Conservation (phyloP, 2,888 invertebrate species). For the Thereva nobilitata region DNA sequence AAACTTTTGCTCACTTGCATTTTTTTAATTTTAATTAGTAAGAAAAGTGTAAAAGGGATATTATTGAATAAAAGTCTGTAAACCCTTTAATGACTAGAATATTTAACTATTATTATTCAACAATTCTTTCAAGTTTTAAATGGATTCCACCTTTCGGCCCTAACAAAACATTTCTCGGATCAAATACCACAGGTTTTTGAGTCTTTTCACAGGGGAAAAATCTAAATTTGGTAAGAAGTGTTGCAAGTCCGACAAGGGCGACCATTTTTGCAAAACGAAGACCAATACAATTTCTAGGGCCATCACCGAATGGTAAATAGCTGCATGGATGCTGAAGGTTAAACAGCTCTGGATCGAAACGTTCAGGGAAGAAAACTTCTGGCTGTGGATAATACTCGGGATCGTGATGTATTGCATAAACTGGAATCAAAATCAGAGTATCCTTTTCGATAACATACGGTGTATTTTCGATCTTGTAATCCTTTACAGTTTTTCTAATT, state of each 20-base stretch:
- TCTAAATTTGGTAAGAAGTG: conserved; percentile 48
- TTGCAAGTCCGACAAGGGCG: conserved; percentile 48
- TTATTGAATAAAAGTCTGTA: too few species aligned
- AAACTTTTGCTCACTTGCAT: too few species aligned
- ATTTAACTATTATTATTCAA: too few species aligned
- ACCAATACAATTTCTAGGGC: conserved; percentile 51
- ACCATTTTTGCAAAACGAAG: conserved; percentile 55
- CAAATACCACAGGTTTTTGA: conserved; percentile 45
- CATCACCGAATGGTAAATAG: conserved; percentile 44
- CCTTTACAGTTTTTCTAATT: conserved; percentile 50
- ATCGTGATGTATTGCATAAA: conserved; percentile 61
- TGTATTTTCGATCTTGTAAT: conserved; percentile 50
- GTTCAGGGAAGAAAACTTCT: conserved; percentile 64
- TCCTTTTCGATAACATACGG: conserved; percentile 52
- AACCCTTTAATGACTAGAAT: too few species aligned
- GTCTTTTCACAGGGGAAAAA: conserved; percentile 47
- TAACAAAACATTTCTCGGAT: too few species aligned
- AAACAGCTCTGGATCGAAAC: conserved; percentile 58
- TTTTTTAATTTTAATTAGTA: too few species aligned
- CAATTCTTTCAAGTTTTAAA: too few species aligned
- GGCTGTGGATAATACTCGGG: conserved; percentile 65
- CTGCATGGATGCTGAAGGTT: conserved; percentile 48
- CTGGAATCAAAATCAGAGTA: conserved; percentile 51
- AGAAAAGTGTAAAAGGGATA: too few species aligned
- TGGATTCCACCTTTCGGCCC: too few species aligned